phyloP scores from a whole-genome alignment of 2,113 vertebrate genomes.

The Sarotherodon lohbergeri region DNA sequence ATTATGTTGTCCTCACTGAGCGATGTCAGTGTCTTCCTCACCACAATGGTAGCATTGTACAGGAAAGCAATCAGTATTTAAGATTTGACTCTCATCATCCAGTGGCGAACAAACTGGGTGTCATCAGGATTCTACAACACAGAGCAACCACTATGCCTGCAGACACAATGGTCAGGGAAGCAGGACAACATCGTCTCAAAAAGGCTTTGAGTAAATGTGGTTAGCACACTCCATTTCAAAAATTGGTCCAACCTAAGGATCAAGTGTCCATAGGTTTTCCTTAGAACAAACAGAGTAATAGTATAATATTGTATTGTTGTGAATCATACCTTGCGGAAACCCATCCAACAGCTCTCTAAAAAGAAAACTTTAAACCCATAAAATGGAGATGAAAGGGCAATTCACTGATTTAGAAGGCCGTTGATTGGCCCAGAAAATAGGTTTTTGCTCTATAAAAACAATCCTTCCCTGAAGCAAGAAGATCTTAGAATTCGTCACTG shows the following conservation, averaged over 20 bases:
- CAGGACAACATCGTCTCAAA: neutral
- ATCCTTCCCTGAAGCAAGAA: neutral
- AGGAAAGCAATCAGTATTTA: neutral
- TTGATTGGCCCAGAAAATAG: neutral
- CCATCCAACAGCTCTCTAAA: neutral
- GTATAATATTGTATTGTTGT: neutral
- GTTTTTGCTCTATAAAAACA: neutral
- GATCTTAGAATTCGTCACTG: neutral
- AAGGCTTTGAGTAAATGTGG: neutral
- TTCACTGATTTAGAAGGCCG: neutral
- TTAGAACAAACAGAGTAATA: neutral
- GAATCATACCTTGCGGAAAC: neutral
- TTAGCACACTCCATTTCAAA: neutral
- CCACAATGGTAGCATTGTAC: neutral
- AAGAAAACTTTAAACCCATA: neutral
- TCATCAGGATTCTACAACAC: neutral
- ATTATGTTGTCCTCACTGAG: neutral
- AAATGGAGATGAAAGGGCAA: neutral
- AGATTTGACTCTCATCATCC: neutral
- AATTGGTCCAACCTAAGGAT: neutral
- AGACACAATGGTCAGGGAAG: neutral
- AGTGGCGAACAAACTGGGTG: rapidly evolving
- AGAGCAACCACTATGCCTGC: neutral
- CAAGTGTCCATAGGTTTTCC: neutral
- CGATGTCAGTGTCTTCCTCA: neutral